Conservation (phyloP, 2,888 invertebrate genomes). For the Lasioglossum oenotherae region DNA sequence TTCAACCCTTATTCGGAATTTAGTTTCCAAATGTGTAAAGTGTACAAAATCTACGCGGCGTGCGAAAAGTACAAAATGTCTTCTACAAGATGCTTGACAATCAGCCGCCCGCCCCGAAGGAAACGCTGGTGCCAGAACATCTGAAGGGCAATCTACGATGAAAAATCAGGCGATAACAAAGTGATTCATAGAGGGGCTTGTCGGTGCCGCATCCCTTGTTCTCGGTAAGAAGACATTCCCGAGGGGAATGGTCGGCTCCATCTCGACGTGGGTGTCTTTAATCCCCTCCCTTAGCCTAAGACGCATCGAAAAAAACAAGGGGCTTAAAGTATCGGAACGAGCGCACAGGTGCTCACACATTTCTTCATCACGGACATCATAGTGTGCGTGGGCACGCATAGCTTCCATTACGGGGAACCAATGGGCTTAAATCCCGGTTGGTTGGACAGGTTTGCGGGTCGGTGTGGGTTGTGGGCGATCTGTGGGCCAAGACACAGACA, state of each 20-base stretch:
- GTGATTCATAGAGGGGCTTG: background rate
- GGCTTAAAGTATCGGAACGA: constrained; percentile 32
- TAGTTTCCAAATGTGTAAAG: background rate
- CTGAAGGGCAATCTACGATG: background rate
- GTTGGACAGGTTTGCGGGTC: constrained; percentile 77
- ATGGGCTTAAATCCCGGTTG: constrained; percentile 82
- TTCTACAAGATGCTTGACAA: background rate
- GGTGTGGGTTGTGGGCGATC: background rate
- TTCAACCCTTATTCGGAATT: background rate
- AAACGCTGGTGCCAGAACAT: background rate
- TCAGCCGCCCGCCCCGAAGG: background rate
- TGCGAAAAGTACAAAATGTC: background rate
- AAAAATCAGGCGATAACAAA: background rate
- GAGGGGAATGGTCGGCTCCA: constrained; percentile 11
- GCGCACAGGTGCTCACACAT: constrained; percentile 60
- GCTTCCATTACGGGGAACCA: constrained; percentile 78
- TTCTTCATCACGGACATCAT: constrained; percentile 29
- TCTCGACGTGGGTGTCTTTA: constrained; percentile 53
- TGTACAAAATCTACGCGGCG: background rate
- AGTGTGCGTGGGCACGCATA: constrained; percentile 44
- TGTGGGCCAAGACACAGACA: constrained; percentile 27
- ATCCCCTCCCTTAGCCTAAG: background rate
- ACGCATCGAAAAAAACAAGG: constrained; percentile 19
- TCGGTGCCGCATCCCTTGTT: background rate
- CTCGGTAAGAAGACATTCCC: constrained; percentile 13